Evolutionary conservation across 2,888 invertebrate genomes (phyloP), one percentile per base, ranked within the genome.

Genomic region (Agonum fuliginosum): DNA sequence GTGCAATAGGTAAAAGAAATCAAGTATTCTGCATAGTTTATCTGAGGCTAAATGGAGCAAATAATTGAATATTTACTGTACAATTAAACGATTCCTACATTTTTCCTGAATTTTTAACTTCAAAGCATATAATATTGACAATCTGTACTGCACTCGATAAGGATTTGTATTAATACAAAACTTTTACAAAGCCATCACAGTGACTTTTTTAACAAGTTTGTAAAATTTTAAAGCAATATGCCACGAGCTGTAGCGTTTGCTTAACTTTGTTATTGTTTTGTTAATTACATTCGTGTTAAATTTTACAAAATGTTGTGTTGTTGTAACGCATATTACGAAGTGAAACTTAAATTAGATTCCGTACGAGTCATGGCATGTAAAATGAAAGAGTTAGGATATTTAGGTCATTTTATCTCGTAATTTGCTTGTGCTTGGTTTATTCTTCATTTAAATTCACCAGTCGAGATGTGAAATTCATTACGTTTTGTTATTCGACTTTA

Each of bases 241-340:
- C 22, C 3, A 22, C 22, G 5, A 22, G 54, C 14, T 62, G 22
- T 12, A 24, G 24, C 3, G n/a, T n/a, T 4, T 10, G 54, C 14
- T 62, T 30, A 62, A 62, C 58, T 62, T 62, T 54, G 54, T 62
- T 62, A 62, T 62, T 62, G 30, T 62, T 54, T 30, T 30, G 58
- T 30, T 62, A 62, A 34, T 62, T 30, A 62, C 17, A 14, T 17
- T 62, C 30, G 14, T 5, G 30, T 62, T 17, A 62, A 30, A 62
- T 30, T 30, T n/a, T 27, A 62, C 30, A 62, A 30, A 62, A 30
- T 30, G 30, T 17, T 3, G 17, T 58, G 58, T 30, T 8, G 30
- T 54, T 24, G 46, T n/a, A 19, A 48, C 46, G 20, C 20, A 19
- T 48, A 27, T 20, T 54, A 5, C 5, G 14, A 30, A 8, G 30